A percentile compares a stretch with the other conserved stretches of the same genome.
phyloP scores from a whole-genome alignment of 2,113 vertebrate genomes.

The Emberiza fucata region DNA sequence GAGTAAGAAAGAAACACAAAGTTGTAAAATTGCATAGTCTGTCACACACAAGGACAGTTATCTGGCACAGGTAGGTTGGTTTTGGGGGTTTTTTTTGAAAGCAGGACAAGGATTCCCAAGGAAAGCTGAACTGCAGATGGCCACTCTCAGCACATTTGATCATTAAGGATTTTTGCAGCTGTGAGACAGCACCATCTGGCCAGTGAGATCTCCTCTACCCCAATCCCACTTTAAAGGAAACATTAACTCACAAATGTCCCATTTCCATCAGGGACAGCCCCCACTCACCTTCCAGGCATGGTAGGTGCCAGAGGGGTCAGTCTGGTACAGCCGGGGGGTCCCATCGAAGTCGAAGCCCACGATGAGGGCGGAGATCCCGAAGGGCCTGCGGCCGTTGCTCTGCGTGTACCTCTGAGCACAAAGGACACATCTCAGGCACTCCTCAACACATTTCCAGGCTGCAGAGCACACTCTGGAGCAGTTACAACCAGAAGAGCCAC shows the following conservation, averaged over 20 bases:
- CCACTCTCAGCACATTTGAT: background rate
- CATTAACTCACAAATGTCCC: background rate
- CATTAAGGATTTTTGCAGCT: background rate
- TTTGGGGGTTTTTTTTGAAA: background rate
- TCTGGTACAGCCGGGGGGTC: conserved; percentile 84
- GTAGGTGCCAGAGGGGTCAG: conserved; percentile 86
- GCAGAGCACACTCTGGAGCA: background rate
- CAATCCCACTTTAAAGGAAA: background rate
- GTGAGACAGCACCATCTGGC: background rate
- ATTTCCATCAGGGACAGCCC: background rate
- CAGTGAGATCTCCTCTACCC: background rate
- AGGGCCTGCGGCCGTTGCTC: conserved; percentile 86
- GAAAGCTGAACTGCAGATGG: background rate
- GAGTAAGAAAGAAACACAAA: background rate
- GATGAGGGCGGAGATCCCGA: conserved; percentile 86
- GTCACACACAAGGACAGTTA: background rate
- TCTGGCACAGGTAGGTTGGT: background rate
- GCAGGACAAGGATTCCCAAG: background rate
- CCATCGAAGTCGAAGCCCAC: conserved; percentile 88
- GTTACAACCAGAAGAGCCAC: background rate
- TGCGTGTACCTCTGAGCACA: conserved; percentile 82
- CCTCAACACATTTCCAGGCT: background rate
- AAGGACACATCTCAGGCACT: background rate
- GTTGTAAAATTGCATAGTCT: background rate
- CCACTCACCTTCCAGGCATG: conserved; percentile 87